Base-by-base conservation (phyloP, 2,113 vertebrate genomes). In the Podilymbus podiceps region DNA sequence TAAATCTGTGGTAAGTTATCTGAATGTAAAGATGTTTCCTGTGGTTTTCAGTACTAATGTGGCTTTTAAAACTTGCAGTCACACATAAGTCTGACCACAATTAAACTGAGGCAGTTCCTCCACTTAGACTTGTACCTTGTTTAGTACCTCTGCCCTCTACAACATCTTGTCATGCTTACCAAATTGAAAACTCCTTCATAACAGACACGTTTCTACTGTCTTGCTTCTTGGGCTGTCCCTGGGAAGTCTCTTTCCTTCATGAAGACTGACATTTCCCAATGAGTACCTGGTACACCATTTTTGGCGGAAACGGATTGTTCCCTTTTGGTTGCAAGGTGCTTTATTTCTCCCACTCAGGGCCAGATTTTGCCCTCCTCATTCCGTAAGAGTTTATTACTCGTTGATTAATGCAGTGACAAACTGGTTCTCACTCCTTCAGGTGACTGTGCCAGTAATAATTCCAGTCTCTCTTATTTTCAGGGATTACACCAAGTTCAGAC, bases 391-490 rank as follows among this genome's bases (percentile, higher is more conserved):
- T 73, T 49, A 24, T 46, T 40, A 30, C 9, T 50, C 50, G 77
- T 71, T 28, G 42, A 42, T 28, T 84, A 52, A 42, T 59, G 42
- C 44, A 44, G 27, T 63, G 64, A 59, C 31, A 12, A 72, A 19
- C 25, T 28, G 23, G n/a, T 25, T 27, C 42, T 92, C 47, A 21
- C 53, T 72, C 59, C n/a, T 72, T 49, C 77, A 64, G 66, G 22
- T 53, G 47, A 22, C n/a, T 31, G 47, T 63, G 33, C 30, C 56
- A 76, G 52, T 58, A 85, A 82, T 68, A 25, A 94, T 62, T 62
- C 85, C 20, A 42, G 21, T 82, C n/a, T 88, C 50, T 85, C 63
- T 59, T 67, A 18, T 89, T 97, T 90, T 75, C 92, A 95, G 94
- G 20, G 64, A 58, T 86, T 81, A 67, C 77, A 24, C 7, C 8